Percentiles rank a stretch among this genome's conserved stretches.
Conservation (phyloP, 1,140 invertebrate species). For the Tribolium castaneum region DNA sequence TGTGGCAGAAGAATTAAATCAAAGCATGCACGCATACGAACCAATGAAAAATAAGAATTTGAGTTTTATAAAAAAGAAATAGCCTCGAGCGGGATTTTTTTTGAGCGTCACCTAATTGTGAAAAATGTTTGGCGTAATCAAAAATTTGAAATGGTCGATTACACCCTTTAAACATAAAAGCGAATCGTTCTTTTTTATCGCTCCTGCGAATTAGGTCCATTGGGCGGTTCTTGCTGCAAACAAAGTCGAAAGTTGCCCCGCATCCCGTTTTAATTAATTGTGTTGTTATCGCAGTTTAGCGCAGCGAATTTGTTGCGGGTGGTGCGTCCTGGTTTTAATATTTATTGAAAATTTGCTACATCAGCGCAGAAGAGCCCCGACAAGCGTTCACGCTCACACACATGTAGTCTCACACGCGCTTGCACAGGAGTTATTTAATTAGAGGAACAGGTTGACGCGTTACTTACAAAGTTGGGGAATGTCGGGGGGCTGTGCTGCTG, state of each 20-base stretch:
- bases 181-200: neutral
- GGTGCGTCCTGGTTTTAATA: conserved; percentile 16
- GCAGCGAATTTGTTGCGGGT: conserved; percentile 3
- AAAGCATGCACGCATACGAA: too few species aligned
- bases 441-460: conserved; percentile 42
- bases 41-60: too few species aligned
- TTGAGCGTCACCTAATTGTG: too few species aligned
- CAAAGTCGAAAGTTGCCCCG: conserved; percentile 3
- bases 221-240: neutral
- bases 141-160: too few species aligned
- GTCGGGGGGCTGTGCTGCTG: conserved; percentile 53
- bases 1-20: too few species aligned
- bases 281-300: conserved; percentile 12
- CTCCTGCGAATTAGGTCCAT: neutral
- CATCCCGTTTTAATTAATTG: conserved; percentile 3
- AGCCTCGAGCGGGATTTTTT: too few species aligned
- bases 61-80: too few species aligned
- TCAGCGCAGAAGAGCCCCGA: conserved; percentile 7
- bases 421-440: conserved; percentile 44
- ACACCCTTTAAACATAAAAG: too few species aligned
- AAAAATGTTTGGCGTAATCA: too few species aligned
- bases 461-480: conserved; percentile 60
- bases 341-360: conserved; percentile 31
- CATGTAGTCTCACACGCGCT: conserved; percentile 10
- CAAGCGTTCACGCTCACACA: conserved; percentile 13